phyloP scores from a whole-genome alignment of 2,113 vertebrate species.

The Thymallus thymallus region DNA sequence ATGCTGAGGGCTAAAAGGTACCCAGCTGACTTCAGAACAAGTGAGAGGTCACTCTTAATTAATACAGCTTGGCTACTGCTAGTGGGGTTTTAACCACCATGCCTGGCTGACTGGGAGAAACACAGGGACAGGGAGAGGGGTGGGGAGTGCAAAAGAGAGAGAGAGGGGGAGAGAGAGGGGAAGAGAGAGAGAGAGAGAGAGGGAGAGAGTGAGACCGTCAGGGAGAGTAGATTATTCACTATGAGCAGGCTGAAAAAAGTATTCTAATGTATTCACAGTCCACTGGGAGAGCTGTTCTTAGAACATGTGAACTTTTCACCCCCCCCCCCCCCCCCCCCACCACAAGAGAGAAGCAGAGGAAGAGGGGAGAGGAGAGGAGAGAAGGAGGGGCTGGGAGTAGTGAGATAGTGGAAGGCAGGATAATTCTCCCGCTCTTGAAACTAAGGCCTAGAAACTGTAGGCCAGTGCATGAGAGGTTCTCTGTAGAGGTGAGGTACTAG shows the following conservation, averaged over 20 bases:
- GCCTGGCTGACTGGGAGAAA: neutral
- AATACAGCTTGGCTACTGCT: constrained; percentile 10
- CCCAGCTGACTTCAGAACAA: constrained; percentile 11
- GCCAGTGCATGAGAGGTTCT: neutral
- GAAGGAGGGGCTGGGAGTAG: too few species aligned
- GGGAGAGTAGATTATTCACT: neutral
- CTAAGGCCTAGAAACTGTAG: neutral
- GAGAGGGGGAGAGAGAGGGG: too few species aligned
- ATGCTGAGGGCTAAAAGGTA: constrained; percentile 13
- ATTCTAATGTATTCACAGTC: neutral
- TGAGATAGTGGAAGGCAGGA: too few species aligned
- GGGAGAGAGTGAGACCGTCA: neutral
- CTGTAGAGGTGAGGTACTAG: too few species aligned
- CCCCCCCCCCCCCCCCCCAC: neutral
- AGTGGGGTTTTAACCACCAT: constrained; percentile 12
- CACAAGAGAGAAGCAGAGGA: neutral
- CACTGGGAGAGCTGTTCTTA: neutral
- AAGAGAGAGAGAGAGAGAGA: too few species aligned
- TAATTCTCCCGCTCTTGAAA: too few species aligned
- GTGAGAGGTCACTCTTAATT: constrained; percentile 28
- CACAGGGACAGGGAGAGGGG: constrained; percentile 1
- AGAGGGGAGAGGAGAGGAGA: neutral
- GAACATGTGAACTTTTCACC: neutral
- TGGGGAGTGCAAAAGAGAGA: too few species aligned
- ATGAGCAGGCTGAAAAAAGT: neutral